These are phyloP conservation scores for Andrena camellia DNA, from an alignment of 2,888 invertebrate species.

Conservation along the genomic window DNA sequence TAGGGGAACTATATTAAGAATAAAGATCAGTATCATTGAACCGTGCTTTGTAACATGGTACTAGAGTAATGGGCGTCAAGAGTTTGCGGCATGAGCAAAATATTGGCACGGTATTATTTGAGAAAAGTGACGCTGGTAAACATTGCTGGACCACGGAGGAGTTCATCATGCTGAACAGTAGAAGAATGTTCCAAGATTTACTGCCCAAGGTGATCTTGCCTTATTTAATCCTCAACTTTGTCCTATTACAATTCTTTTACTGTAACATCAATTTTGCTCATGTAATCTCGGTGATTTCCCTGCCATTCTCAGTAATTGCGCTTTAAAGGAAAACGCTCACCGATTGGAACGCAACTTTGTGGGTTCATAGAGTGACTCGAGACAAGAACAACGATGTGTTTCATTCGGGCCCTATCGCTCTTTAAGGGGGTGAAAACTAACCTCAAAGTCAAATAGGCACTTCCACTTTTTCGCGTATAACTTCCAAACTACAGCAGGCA, in stretches of 20 bases:
- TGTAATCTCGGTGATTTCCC: background rate
- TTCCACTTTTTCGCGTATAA: no score
- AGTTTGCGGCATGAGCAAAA: conserved; percentile 68
- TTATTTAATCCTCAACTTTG: background rate
- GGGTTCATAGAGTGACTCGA: no score
- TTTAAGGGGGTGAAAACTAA: no score
- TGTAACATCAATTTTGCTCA: background rate
- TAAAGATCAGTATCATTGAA: background rate
- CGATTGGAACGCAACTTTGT: background rate
- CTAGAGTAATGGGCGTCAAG: conserved; percentile 65
- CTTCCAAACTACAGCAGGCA: no score
- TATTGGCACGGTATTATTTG: conserved; percentile 81
- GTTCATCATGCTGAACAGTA: conserved; percentile 76
- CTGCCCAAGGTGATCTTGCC: conserved; percentile 76
- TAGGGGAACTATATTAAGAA: background rate
- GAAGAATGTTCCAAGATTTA: conserved; percentile 80
- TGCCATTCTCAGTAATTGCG: no score
- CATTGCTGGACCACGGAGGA: conserved; percentile 81
- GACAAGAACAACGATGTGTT: no score
- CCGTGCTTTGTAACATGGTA: background rate
- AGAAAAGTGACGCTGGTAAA: conserved; percentile 73
- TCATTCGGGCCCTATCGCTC: no score
- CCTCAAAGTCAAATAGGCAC: no score
- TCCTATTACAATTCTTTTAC: background rate
- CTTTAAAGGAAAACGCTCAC: background rate